These are phyloP conservation scores for Nyctalus aviator DNA, from an alignment of 2,797 vertebrate species.

Conservation along the genomic window DNA sequence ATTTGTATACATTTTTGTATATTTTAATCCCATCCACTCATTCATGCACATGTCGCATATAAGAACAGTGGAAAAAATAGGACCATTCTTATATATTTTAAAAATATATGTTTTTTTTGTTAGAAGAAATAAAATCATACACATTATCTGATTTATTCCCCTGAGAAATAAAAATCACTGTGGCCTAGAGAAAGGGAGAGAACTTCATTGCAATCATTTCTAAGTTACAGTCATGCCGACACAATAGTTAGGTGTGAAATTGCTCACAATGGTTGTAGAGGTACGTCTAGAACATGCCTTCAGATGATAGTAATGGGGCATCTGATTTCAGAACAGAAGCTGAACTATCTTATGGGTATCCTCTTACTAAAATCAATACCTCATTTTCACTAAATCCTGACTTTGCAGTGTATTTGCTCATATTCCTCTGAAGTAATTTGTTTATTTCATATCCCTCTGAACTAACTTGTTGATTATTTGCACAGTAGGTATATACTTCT, in stretches of 20 bases:
- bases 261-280: neutral
- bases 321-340: neutral
- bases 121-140: neutral
- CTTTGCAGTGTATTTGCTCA: neutral
- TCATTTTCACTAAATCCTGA: neutral
- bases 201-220: neutral
- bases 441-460: neutral
- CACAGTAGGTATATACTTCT: neutral
- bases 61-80: neutral
- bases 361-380: slow-evolving; percentile 27
- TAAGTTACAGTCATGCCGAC: neutral
- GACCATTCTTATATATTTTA: neutral
- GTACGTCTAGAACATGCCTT: neutral
- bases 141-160: neutral
- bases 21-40: neutral
- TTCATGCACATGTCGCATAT: neutral
- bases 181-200: neutral
- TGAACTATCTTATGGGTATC: neutral
- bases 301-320: neutral
- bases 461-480: slow-evolving; percentile 2
- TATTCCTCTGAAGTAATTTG: neutral
- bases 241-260: neutral
- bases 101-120: neutral
- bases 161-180: neutral
- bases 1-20: neutral